Evolutionary conservation across 1,140 invertebrate species (phyloP).

Genomic region (Phortica variegata): DNA sequence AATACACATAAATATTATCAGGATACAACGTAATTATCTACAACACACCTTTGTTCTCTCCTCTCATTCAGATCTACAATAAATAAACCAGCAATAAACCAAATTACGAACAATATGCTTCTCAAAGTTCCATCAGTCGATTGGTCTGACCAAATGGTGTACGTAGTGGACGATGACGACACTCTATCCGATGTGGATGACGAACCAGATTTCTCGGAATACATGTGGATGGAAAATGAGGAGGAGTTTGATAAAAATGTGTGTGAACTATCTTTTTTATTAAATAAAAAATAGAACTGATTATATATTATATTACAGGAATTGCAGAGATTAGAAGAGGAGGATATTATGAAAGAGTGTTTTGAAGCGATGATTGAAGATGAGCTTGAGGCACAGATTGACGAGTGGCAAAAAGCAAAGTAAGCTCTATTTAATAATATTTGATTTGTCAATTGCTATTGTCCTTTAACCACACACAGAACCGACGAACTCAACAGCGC

Average conservation of each 20-base stretch:
- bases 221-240: conserved; percentile 90
- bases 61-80: too few species aligned
- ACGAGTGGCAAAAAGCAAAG: conserved; percentile 55
- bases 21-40: too few species aligned
- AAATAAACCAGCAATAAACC: too few species aligned
- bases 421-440: conserved; percentile 19
- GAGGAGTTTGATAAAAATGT: conserved; percentile 87
- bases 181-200: conserved; percentile 59
- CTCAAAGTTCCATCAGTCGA: conserved; percentile 54
- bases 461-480: conserved; percentile 21
- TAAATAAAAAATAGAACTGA: background rate
- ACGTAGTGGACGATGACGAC: conserved; percentile 59
- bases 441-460: background rate
- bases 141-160: conserved; percentile 55
- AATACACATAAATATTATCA: too few species aligned
- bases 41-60: too few species aligned
- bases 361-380: conserved; percentile 80
- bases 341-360: conserved; percentile 83
- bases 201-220: conserved; percentile 78
- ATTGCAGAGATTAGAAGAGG: conserved; percentile 80
- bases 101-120: too few species aligned
- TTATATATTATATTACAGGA: conserved; percentile 61
- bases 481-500: conserved; percentile 44
- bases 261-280: conserved; percentile 13
- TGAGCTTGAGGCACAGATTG: conserved; percentile 59